phyloP scores from a whole-genome alignment of 2,888 invertebrate species.

The Tinea trinotella region DNA sequence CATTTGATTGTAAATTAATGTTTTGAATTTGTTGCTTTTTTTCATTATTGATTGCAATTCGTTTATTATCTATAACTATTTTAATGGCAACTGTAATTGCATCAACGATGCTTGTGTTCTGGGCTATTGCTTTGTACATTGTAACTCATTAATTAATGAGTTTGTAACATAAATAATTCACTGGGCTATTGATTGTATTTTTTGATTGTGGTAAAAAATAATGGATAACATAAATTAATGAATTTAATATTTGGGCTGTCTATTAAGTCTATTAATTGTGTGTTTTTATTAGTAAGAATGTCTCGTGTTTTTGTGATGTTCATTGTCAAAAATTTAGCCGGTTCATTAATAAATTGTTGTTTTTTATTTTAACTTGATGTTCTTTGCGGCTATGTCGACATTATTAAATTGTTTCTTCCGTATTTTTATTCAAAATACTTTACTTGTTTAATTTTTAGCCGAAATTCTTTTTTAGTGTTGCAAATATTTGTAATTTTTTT shows the following conservation, averaged over 20 bases:
- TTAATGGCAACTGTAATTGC: conserved; percentile 49
- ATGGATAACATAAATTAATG: conserved; percentile 40
- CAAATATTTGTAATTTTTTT: not conserved
- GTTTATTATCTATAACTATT: conserved; percentile 55
- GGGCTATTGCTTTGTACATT: conserved; percentile 28
- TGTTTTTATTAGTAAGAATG: conserved; percentile 42
- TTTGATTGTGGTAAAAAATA: conserved; percentile 18
- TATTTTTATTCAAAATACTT: not conserved
- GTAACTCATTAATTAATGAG: conserved; percentile 32
- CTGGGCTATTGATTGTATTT: conserved; percentile 60
- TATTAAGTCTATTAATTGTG: conserved; percentile 36
- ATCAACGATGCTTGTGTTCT: conserved; percentile 33
- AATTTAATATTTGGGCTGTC: conserved; percentile 49
- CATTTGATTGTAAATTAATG: too few relatives aligned
- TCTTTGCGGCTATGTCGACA: not conserved
- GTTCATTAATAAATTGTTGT: conserved; percentile 22
- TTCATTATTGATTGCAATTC: conserved; percentile 16
- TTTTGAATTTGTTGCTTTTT: too few relatives aligned
- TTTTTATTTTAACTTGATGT: conserved; percentile 23
- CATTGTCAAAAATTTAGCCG: conserved; percentile 32
- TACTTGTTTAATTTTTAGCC: conserved; percentile 1
- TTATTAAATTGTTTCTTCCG: not conserved
- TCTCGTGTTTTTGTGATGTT: conserved; percentile 39
- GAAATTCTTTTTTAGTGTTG: not conserved
- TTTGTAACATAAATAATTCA: conserved; percentile 39